A percentile compares a stretch with the other conserved stretches of the same genome.
Conservation (phyloP, 2,888 invertebrate genomes). For the Terebella lapidaria region DNA sequence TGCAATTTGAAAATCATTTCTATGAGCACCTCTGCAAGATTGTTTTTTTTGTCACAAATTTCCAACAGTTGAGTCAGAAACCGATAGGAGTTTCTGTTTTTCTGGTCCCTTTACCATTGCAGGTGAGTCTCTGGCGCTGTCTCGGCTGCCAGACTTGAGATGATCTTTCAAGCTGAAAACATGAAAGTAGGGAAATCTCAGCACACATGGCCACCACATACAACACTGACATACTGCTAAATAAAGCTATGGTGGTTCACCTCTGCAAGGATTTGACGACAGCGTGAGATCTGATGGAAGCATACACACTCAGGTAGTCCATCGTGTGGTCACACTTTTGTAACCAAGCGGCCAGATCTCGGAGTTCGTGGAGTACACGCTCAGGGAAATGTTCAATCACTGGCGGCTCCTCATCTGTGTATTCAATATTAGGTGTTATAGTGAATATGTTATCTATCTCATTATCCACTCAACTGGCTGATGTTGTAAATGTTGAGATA, state of each 20-base stretch:
- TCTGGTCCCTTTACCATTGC: too few relatives aligned
- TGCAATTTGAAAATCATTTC: too few relatives aligned
- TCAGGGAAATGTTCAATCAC: constrained; percentile 67
- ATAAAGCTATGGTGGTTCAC: too few relatives aligned
- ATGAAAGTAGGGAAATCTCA: neutral
- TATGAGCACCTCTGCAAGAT: too few relatives aligned
- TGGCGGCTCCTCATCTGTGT: constrained; percentile 5
- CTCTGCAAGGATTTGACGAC: constrained; percentile 71
- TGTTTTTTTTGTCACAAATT: too few relatives aligned
- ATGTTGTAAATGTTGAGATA: too few relatives aligned
- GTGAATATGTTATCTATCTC: too few relatives aligned
- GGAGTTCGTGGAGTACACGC: constrained; percentile 66
- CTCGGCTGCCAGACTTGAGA: constrained; percentile 50
- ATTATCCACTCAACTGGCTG: too few relatives aligned
- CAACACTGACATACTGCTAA: too few relatives aligned
- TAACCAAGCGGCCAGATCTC: constrained; percentile 80
- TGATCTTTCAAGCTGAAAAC: constrained; percentile 50
- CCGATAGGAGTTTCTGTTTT: too few relatives aligned
- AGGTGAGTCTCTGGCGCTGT: constrained; percentile 28
- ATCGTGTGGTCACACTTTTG: constrained; percentile 68
- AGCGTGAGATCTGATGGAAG: constrained; percentile 70
- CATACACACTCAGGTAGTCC: constrained; percentile 72
- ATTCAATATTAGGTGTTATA: too few relatives aligned
- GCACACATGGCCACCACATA: neutral
- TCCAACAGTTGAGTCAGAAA: too few relatives aligned